phyloP scores from a whole-genome alignment of 2,888 invertebrate species.

The Poecilobothrus nobilitatus region DNA sequence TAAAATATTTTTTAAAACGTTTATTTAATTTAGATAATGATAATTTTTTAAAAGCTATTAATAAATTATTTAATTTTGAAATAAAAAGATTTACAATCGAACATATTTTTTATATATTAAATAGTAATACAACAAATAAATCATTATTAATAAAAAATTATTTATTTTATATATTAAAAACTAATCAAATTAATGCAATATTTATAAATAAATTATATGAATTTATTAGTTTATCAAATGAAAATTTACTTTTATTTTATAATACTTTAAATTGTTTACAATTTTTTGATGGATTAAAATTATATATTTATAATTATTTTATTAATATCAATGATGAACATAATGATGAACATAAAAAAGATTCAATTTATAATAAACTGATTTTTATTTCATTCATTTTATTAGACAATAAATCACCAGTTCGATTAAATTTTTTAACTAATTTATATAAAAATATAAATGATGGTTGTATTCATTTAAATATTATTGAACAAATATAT shows the following conservation, averaged over 20 bases:
- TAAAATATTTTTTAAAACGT: background rate
- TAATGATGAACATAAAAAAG: background rate
- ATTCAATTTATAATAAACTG: background rate
- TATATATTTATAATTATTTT: background rate
- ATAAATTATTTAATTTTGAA: conserved; percentile 13
- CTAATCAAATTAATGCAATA: background rate
- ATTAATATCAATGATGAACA: background rate
- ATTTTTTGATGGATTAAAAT: background rate
- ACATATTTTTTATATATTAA: conserved; percentile 10
- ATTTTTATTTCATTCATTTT: background rate
- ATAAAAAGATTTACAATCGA: background rate
- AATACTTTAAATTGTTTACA: background rate
- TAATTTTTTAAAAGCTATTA: conserved; percentile 12
- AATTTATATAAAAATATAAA: background rate
- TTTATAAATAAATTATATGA: background rate
- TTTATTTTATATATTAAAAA: background rate
- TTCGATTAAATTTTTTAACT: background rate
- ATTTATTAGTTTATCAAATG: background rate
- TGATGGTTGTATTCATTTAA: background rate
- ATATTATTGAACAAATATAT: background rate
- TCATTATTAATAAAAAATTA: background rate
- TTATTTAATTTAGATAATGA: conserved; percentile 13
- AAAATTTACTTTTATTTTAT: background rate
- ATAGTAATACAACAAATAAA: background rate
- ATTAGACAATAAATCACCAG: background rate